Conservation (phyloP, 2,888 invertebrate genomes). For the Orchestes rusci region DNA sequence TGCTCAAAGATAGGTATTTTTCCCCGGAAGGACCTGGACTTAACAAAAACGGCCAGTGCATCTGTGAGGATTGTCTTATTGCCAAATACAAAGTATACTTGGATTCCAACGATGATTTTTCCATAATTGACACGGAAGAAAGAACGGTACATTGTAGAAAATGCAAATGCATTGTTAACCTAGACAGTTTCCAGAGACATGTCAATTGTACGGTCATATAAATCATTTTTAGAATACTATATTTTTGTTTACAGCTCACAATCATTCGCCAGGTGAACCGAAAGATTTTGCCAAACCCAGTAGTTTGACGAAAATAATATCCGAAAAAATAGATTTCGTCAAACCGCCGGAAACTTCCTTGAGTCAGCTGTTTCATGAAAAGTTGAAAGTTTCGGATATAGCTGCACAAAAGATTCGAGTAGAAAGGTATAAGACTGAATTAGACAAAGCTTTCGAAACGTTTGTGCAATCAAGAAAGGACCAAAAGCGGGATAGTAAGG, state of each 20-base stretch:
- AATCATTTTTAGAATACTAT: not conserved
- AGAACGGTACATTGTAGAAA: constrained; percentile 26
- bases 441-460: constrained; percentile 31
- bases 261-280: too few relatives aligned
- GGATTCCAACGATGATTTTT: constrained; percentile 25
- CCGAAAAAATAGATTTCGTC: constrained; percentile 29
- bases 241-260: not conserved
- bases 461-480: constrained; percentile 27
- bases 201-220: constrained; percentile 27
- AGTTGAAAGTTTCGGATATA: constrained; percentile 22
- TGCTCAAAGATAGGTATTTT: constrained; percentile 34
- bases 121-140: constrained; percentile 21
- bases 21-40: constrained; percentile 35
- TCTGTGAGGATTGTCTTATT: constrained; percentile 40
- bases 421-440: too few relatives aligned
- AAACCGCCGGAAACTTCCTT: constrained; percentile 24
- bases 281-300: constrained; percentile 20
- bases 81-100: constrained; percentile 34
- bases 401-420: constrained; percentile 18
- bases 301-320: constrained; percentile 24
- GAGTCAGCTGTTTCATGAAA: constrained; percentile 16
- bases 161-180: constrained; percentile 28
- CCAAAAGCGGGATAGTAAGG: constrained; percentile 19
- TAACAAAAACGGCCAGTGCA: constrained; percentile 37
- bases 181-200: constrained; percentile 33